Percentiles rank a stretch among this genome's conserved stretches.
Evolutionary conservation across 2,797 vertebrate genomes (phyloP).

Genomic region (Lagorchestes hirsutus): DNA sequence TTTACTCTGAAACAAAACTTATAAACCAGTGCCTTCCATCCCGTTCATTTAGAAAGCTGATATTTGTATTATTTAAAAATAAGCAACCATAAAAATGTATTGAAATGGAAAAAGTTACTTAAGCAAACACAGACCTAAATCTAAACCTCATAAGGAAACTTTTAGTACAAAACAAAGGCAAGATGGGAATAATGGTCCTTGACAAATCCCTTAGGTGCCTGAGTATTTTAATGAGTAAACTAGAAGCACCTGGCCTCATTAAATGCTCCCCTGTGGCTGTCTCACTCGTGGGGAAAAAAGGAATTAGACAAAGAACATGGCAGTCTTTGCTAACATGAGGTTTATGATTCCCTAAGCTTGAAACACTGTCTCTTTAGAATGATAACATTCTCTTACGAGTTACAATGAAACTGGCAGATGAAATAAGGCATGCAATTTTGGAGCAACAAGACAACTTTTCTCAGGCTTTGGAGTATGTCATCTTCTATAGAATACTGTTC

Average conservation of each 20-base stretch:
- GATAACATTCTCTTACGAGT: not conserved
- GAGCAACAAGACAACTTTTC: not conserved
- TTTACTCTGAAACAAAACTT: not conserved
- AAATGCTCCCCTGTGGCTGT: slow-evolving; percentile 12
- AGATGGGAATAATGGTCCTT: slow-evolving; percentile 32
- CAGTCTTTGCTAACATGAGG: slow-evolving; percentile 11
- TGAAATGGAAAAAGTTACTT: not conserved
- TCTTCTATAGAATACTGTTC: not conserved
- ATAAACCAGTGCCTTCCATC: slow-evolving; percentile 1
- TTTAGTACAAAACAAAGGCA: slow-evolving; percentile 59
- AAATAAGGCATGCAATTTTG: not conserved
- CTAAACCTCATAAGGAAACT: slow-evolving; percentile 27
- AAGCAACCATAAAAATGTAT: slow-evolving; percentile 15
- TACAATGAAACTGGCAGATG: not conserved
- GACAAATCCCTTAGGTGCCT: slow-evolving; percentile 48
- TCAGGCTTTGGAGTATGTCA: not conserved
- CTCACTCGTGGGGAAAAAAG: slow-evolving; percentile 25
- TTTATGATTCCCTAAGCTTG: not conserved
- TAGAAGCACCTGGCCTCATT: slow-evolving; percentile 43
- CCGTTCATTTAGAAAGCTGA: slow-evolving; percentile 20
- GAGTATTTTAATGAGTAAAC: slow-evolving; percentile 33
- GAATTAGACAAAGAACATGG: slow-evolving; percentile 20
- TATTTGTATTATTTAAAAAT: slow-evolving; percentile 36
- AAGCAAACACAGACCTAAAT: not conserved
- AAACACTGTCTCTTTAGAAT: not conserved